Evolutionary conservation across 2,113 vertebrate species (phyloP), one percentile per base, ranked within the genome.

Genomic region (Ciconia boyciana): DNA sequence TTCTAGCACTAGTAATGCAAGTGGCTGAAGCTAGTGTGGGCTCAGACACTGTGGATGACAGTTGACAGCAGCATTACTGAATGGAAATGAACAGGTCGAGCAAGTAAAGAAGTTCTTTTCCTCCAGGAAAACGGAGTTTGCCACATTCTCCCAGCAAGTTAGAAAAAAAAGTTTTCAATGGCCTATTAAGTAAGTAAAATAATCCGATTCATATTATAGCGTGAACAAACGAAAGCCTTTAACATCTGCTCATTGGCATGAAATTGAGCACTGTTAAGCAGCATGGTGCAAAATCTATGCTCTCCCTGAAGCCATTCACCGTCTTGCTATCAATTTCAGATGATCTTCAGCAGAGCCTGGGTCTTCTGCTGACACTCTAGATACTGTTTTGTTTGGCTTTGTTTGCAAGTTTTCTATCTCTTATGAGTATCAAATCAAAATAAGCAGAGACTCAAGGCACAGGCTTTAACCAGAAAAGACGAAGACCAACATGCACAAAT

Each of bases 21-120:
- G 96, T 75, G 83, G 92, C 90, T 96, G 79, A 69, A 96, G 49
- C 41, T 31, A 62, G 87, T 76, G 85, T 7, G 21, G 96, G 93
- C 93, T 97, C 96, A 96, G 87, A 79, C 15, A 31, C 95, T 93
- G 94, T 87, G 87, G 90, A 94, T 95, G 97, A 97, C 96, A 97
- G 77, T 31, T 97, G 96, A 95, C 81, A 97, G 92, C 43, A 87
- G 74, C 84, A 75, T 96, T 89, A 90, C 95, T 61, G 83, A 96
- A 92, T 84, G 78, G 87, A 94, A 96, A 95, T 91, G 91, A 97
- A 87, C 52, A 87, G 66, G 71, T 79, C 22, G 24, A 91, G 58
- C 55, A 81, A 87, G 75, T 44, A 69, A 91, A 92, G 87, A 88
- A 75, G 26, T 78, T 91, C 44, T 69, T 57, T 72, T 90, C 81